Evolutionary conservation across 2,113 vertebrate genomes (phyloP), one percentile per base, ranked within the genome.

Genomic region (Rhabdomys dilectus): DNA sequence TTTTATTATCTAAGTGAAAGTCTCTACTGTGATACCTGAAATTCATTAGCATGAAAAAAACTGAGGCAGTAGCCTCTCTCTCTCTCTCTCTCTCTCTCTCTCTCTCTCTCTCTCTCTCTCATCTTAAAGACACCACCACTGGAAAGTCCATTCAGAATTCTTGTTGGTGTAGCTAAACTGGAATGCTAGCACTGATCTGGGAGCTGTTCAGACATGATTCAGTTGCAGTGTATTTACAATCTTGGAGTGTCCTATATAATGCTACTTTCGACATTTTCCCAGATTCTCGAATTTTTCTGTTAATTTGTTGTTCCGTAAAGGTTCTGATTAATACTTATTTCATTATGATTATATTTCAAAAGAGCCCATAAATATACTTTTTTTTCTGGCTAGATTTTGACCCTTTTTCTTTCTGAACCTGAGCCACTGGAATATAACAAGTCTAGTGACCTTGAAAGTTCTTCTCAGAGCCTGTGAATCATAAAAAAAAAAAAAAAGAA

Each of bases 151-250:
- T 99, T 99, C 98, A 98, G 98, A 98, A 98, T 98, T 98, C 99
- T 98, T 98, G 98, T 99, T 99, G 98, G 98, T 99, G 99, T 99
- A 99, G 99, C 99, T 99, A 99, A 99, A 99, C 99, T 99, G 99
- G 99, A 99, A 22, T 99, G 99, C 99, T 99, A 99, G 99, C 99
- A 99, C 99, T 99, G 98, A 98, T 98, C 98, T 98, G 98, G 97
- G 98, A 99, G 99, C 99, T 99, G 99, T 99, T 99, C 98, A 99
- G 98, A 99, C 98, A 99, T 99, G 97, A 3, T 26, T 34, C 13
- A 21, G 3, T 48, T 36, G 36, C 5, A 15, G 1, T 87, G 17
- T 12, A 48, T 66, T 45, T 87, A 70, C 16, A 68, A 51, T 51
- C 31, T 24, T 66, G 26, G 19, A 21, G 8, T 64, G n/a, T 11